Percentiles rank a stretch among this genome's conserved stretches.
Evolutionary conservation across 2,888 invertebrate genomes (phyloP).

Genomic region (Corythucha ciliata): DNA sequence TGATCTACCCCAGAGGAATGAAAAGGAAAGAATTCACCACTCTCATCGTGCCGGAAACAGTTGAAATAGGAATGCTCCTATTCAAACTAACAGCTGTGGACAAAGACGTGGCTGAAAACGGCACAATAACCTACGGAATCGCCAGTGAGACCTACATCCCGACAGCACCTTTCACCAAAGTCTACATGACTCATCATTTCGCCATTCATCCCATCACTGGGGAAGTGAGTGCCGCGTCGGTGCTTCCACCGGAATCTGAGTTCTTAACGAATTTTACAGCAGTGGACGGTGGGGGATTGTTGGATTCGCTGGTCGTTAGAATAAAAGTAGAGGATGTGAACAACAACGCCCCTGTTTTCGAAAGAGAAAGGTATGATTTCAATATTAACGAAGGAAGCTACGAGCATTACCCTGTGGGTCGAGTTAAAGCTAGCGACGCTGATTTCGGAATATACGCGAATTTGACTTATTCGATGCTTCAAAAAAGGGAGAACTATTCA

Average conservation of each 20-base stretch:
- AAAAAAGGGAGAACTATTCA: constrained; percentile 39
- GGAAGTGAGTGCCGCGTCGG: constrained; percentile 60
- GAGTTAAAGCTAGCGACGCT: constrained; percentile 65
- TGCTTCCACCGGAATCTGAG: constrained; percentile 63
- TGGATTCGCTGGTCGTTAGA: constrained; percentile 58
- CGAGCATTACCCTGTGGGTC: constrained; percentile 59
- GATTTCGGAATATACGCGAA: constrained; percentile 74
- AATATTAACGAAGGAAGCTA: constrained; percentile 72
- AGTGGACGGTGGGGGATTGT: constrained; percentile 62
- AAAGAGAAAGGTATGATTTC: constrained; percentile 73
- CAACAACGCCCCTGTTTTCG: constrained; percentile 73
- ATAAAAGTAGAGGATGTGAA: constrained; percentile 71
- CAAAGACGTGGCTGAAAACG: constrained; percentile 60
- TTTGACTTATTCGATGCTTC: constrained; percentile 53
- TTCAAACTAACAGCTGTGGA: constrained; percentile 62
- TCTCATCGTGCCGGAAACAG: constrained; percentile 62
- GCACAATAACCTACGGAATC: constrained; percentile 61
- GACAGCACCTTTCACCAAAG: constrained; percentile 44
- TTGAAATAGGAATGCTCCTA: constrained; percentile 58
- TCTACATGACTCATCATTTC: constrained; percentile 55
- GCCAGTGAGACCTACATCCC: constrained; percentile 57
- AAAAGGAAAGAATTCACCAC: constrained; percentile 46
- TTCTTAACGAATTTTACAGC: constrained; percentile 67
- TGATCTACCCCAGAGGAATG: constrained; percentile 20
- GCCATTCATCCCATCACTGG: constrained; percentile 66